Base-by-base conservation (phyloP, 2,113 vertebrate genomes). In the Anguilla rostrata region DNA sequence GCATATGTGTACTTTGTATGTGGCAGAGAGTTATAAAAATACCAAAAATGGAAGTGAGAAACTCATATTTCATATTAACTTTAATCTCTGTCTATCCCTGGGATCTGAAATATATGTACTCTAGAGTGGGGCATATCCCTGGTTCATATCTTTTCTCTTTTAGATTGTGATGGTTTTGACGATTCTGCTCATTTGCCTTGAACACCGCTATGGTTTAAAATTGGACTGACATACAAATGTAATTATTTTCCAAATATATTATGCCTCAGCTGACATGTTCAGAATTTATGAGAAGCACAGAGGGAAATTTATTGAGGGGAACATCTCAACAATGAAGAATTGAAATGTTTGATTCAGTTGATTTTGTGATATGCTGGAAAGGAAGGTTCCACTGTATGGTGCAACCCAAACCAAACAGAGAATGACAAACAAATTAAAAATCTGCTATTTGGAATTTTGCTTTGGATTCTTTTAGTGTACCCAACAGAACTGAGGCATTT, bases 301-400 rank as follows among this genome's bases (percentile, higher is more conserved):
- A 34, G 34, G 34, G 84, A 85, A 85, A 92, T 93, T 94, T 89
- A 94, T 89, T 88, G 88, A 71, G 91, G 90, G 89, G 88, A 86
- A 56, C 84, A 15, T 90, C 91, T 63, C 7, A 90, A 90, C 87
- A 90, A 15, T 85, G 91, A 90, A 89, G 91, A 89, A 83, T 88
- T 86, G 85, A 43, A 82, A 81, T 15, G 29, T 90, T 75, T 87
- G 90, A 92, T 87, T 90, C 82, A 84, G 1, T 71, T 88, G 84
- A 88, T 86, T 88, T 84, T 80, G 41, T 66, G 46, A 86, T 78
- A 56, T 84, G 82, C 81, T 88, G 89, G 85, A 87, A 87, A 87
- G 86, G 83, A 90, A 89, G 88, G 84, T 87, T 90, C 84, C 87
- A 83, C 83, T 88, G 86, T 20, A 56, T 89, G 81, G 79, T 82